phyloP scores from a whole-genome alignment of 2,113 vertebrate species.

The Antigone vipio region DNA sequence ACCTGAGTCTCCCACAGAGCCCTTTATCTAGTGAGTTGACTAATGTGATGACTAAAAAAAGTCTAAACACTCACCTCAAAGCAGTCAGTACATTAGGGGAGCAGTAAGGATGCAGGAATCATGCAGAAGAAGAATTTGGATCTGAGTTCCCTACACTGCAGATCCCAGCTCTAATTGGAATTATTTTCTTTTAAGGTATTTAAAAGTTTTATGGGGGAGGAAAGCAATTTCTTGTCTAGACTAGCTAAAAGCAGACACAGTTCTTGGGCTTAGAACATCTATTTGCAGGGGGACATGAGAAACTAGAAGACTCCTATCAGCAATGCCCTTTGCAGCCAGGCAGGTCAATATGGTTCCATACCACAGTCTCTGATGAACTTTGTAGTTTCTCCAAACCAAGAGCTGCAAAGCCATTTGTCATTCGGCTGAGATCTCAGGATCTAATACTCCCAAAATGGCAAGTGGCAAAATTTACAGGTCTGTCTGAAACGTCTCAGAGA shows the following conservation, averaged over 20 bases:
- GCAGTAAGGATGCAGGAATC: background rate
- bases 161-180: background rate
- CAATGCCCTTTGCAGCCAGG: background rate
- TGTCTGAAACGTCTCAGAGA: background rate
- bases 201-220: background rate
- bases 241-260: background rate
- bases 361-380: background rate
- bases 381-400: background rate
- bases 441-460: background rate
- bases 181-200: background rate
- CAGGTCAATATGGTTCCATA: background rate
- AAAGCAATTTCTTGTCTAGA: background rate
- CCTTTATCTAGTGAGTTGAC: background rate
- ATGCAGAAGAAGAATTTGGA: background rate
- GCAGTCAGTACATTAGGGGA: background rate
- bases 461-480: background rate
- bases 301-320: background rate
- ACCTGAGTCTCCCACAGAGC: too few relatives aligned
- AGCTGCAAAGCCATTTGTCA: background rate
- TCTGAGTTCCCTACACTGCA: background rate
- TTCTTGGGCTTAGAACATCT: background rate
- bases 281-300: background rate
- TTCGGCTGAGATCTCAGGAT: background rate
- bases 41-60: background rate
- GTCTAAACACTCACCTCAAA: background rate